A percentile compares a stretch with the other conserved stretches of the same genome.
phyloP scores from a whole-genome alignment of 2,888 invertebrate species.

The Temnothorax rugatulus region DNA sequence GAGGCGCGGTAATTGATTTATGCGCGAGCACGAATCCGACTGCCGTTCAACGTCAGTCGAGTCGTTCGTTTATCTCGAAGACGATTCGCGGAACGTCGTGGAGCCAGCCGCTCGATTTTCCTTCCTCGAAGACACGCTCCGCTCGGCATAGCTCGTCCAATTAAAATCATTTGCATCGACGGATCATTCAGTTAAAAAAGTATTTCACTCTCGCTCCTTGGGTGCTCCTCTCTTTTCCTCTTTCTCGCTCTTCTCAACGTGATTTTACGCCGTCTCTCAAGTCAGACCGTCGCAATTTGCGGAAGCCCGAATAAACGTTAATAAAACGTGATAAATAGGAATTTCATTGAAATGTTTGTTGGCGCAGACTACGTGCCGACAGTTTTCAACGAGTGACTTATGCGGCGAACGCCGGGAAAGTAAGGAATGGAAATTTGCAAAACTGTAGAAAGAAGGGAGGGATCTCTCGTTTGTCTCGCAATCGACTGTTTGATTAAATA shows the following conservation, averaged over 20 bases:
- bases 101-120: constrained; percentile 34
- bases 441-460: background rate
- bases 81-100: constrained; percentile 42
- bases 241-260: background rate
- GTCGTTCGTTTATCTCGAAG: constrained; percentile 38
- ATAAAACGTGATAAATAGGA: constrained; percentile 27
- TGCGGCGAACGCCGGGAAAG: background rate
- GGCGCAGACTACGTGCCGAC: background rate
- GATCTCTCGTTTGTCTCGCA: background rate
- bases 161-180: constrained; percentile 41
- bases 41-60: constrained; percentile 33
- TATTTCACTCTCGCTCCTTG: constrained; percentile 56
- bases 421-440: background rate
- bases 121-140: constrained; percentile 19
- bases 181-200: constrained; percentile 42
- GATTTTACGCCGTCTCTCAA: constrained; percentile 21
- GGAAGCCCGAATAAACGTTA: background rate
- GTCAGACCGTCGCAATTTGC: constrained; percentile 14
- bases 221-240: background rate
- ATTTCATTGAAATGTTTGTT: constrained; percentile 24
- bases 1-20: constrained; percentile 53
- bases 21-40: constrained; percentile 19
- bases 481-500: constrained; percentile 8
- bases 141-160: constrained; percentile 30
- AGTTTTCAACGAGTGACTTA: constrained; percentile 15